These are phyloP conservation scores for Tetrao urogallus DNA, from an alignment of 2,113 vertebrate species.

Conservation along the genomic window DNA sequence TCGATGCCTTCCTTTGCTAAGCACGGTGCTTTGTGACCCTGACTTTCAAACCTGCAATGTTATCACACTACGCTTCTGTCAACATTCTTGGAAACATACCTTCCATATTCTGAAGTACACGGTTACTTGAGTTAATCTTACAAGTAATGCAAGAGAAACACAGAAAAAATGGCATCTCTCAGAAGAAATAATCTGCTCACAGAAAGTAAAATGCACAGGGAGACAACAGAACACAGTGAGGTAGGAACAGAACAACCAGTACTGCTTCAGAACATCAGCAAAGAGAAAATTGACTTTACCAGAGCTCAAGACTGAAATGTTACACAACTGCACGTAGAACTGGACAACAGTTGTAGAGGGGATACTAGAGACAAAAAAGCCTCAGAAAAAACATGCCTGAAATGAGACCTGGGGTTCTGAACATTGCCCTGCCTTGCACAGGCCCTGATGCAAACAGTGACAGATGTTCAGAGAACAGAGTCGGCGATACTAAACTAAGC, in stretches of 20 bases:
- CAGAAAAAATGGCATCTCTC: background rate
- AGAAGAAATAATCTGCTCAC: background rate
- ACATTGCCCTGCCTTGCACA: background rate
- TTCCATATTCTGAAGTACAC: background rate
- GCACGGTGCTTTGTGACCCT: accelerated
- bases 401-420: background rate
- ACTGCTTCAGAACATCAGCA: background rate
- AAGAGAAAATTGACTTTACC: background rate
- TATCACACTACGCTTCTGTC: background rate
- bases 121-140: background rate
- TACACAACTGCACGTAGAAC: background rate
- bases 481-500: background rate
- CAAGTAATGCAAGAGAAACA: background rate
- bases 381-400: background rate
- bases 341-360: background rate
- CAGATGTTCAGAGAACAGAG: background rate
- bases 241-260: background rate
- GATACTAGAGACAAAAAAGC: background rate
- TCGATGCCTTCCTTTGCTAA: background rate
- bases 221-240: background rate
- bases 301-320: background rate
- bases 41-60: background rate
- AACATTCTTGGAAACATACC: background rate
- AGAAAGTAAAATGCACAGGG: background rate
- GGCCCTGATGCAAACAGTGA: background rate